Conservation (phyloP, 2,113 vertebrate species). For the Cnemophilus loriae region DNA sequence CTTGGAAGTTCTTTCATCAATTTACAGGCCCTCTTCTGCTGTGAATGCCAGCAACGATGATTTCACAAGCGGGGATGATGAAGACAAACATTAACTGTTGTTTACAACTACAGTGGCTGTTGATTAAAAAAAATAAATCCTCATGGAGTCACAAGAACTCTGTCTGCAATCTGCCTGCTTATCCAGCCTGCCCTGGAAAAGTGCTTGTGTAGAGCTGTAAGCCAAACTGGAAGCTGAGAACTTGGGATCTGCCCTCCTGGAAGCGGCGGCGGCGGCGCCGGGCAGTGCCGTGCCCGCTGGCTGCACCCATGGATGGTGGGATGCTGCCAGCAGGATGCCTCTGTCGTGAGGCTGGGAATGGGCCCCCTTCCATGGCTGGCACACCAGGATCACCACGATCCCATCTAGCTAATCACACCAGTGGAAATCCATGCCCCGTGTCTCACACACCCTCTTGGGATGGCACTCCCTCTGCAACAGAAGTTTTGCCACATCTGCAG, state of each 20-base stretch:
- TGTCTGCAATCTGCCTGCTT: not conserved
- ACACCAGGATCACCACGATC: not conserved
- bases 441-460: not conserved
- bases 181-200: not conserved
- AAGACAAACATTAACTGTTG: conserved; percentile 23
- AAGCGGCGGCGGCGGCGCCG: not conserved
- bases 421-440: not conserved
- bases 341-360: not conserved
- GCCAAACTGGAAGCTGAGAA: not conserved
- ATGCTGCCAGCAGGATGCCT: not conserved
- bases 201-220: not conserved
- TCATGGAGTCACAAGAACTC: not conserved
- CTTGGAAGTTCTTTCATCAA: conserved; percentile 3
- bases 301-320: not conserved
- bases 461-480: rapidly evolving
- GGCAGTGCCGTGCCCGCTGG: not conserved
- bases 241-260: not conserved
- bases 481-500: not conserved
- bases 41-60: not conserved
- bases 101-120: not conserved
- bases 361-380: not conserved
- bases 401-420: not conserved
- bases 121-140: conserved; percentile 9
- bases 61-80: conserved; percentile 23
- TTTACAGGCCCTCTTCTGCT: not conserved